Conservation (phyloP, 2,797 vertebrate genomes). For the Spondyliosoma cantharus region DNA sequence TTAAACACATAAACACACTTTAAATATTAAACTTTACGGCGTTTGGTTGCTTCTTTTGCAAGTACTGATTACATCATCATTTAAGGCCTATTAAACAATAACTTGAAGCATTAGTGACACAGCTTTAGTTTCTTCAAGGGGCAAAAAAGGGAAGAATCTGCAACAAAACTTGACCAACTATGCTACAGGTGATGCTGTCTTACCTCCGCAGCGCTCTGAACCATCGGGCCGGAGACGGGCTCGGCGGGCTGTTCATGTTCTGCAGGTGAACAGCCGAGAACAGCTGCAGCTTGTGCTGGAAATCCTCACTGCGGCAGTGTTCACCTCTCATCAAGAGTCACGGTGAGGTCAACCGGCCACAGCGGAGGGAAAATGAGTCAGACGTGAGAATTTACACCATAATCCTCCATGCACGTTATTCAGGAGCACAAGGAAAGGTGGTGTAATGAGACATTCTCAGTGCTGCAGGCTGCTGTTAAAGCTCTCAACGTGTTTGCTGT, state of each 20-base stretch:
- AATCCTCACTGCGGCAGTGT: slow-evolving; percentile 2
- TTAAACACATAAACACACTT: neutral
- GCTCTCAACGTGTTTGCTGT: neutral
- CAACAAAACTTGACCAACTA: too few relatives aligned
- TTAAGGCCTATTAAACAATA: too few relatives aligned
- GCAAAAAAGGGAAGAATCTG: too few relatives aligned
- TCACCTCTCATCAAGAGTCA: slow-evolving; percentile 7
- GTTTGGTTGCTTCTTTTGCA: neutral
- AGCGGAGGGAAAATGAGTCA: slow-evolving; percentile 4
- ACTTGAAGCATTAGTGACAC: too few relatives aligned
- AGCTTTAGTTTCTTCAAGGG: too few relatives aligned
- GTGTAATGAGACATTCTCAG: neutral
- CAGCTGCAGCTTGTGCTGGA: neutral
- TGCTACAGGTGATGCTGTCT: too few relatives aligned
- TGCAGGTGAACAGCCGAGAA: neutral
- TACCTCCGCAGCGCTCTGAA: slow-evolving; percentile 79
- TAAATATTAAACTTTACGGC: too few relatives aligned
- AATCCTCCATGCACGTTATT: slow-evolving; percentile 43
- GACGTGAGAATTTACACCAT: slow-evolving; percentile 27
- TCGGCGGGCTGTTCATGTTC: slow-evolving; percentile 68
- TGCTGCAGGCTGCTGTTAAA: neutral
- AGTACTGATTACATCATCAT: too few relatives aligned
- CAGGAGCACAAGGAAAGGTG: neutral
- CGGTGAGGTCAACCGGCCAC: neutral
- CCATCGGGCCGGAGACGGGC: slow-evolving; percentile 76